A percentile compares a stretch with the other conserved stretches of the same genome.
phyloP scores from a whole-genome alignment of 1,140 invertebrate genomes.

The Drosophila sp. region DNA sequence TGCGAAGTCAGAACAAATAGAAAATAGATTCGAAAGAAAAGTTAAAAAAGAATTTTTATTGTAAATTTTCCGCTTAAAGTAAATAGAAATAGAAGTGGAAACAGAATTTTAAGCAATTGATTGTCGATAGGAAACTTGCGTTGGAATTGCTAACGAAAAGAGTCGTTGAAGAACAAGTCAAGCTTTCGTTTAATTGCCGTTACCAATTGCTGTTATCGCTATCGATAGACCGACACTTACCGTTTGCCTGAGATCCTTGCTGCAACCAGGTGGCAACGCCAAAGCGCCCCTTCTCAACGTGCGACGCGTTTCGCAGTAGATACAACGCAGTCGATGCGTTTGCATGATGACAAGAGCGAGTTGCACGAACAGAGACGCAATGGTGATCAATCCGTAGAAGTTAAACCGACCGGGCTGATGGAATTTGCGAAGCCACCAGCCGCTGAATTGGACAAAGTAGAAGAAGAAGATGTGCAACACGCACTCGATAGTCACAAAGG shows the following conservation, averaged over 20 bases:
- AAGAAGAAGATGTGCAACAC: constrained; percentile 53
- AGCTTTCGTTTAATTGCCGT: too few species aligned
- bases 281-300: neutral
- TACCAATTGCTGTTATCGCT: neutral
- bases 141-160: too few species aligned
- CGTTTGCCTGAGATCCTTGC: constrained; percentile 38
- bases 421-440: constrained; percentile 37
- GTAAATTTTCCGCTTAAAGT: too few species aligned
- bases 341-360: constrained; percentile 45
- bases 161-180: too few species aligned
- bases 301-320: constrained; percentile 5
- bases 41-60: too few species aligned
- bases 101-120: too few species aligned
- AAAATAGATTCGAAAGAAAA: too few species aligned
- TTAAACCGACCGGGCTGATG: constrained; percentile 3
- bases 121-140: too few species aligned
- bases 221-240: constrained; percentile 37
- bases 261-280: constrained; percentile 25
- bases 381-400: constrained; percentile 3
- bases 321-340: constrained; percentile 28
- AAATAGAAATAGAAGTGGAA: too few species aligned
- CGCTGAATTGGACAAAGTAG: constrained; percentile 59
- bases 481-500: constrained; percentile 45
- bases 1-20: too few species aligned
- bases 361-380: constrained; percentile 34